These are phyloP conservation scores for Rhagoletis zephyria DNA, from an alignment of 1,140 invertebrate genomes.

Conservation along the genomic window DNA sequence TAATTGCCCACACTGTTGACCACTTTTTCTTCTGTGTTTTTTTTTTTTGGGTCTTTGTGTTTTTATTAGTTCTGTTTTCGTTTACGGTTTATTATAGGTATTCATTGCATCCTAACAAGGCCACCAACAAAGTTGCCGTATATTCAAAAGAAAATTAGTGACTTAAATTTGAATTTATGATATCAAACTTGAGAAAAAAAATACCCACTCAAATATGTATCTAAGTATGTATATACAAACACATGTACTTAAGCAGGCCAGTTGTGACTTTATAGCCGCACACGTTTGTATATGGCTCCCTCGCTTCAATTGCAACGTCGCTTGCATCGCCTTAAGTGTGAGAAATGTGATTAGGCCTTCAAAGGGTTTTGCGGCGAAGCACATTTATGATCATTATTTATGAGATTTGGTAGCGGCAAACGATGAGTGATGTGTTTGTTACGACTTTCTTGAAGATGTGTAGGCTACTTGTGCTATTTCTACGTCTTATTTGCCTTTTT, in stretches of 20 bases:
- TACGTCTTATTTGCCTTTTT: too few relatives aligned
- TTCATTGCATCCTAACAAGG: conserved; percentile 55
- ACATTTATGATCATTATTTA: conserved; percentile 45
- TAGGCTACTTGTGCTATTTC: too few relatives aligned
- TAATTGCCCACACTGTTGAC: conserved; percentile 17
- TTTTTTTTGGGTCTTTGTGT: not conserved
- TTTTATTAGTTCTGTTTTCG: conserved; percentile 47
- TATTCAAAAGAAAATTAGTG: conserved; percentile 33
- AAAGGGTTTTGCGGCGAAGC: conserved; percentile 16
- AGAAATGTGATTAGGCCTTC: conserved; percentile 38
- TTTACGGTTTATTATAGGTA: conserved; percentile 49
- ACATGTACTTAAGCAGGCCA: too few relatives aligned
- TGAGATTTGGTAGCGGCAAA: conserved; percentile 42
- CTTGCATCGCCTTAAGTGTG: not conserved
- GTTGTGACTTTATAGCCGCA: too few relatives aligned
- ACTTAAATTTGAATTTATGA: conserved; percentile 42
- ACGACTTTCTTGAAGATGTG: too few relatives aligned
- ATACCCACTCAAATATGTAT: not conserved
- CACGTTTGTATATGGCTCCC: not conserved
- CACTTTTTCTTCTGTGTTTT: conserved; percentile 1
- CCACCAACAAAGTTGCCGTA: conserved; percentile 55
- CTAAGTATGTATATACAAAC: not conserved
- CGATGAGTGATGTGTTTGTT: conserved; percentile 47
- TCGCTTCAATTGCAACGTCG: not conserved
- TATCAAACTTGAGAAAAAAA: conserved; percentile 18